Conservation (phyloP, 37 sponge, comb jelly and placozoan species). For the Spongilla lacustris region DNA sequence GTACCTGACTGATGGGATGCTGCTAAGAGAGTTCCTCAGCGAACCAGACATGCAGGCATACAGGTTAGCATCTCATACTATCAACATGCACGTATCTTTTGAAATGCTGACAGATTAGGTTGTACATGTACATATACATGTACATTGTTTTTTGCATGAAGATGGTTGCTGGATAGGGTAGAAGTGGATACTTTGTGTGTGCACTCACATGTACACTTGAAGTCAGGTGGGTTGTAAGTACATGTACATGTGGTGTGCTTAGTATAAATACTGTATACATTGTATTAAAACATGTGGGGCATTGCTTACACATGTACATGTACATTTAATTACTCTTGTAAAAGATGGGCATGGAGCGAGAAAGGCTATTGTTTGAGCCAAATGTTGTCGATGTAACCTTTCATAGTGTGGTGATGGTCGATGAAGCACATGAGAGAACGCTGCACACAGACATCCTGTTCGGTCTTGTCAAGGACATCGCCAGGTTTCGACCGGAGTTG, state of each 20-base stretch:
- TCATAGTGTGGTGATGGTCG: constrained; percentile 92
- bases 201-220: too few relatives aligned
- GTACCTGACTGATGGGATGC: constrained; percentile 99
- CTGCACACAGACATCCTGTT: constrained; percentile 98
- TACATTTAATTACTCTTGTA: not conserved
- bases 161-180: too few relatives aligned
- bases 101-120: too few relatives aligned
- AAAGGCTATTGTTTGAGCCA: not conserved
- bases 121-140: too few relatives aligned
- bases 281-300: too few relatives aligned
- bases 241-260: not conserved
- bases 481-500: constrained; percentile 92
- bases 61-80: too few relatives aligned
- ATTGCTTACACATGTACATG: not conserved
- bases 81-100: too few relatives aligned
- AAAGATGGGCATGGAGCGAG: not conserved
- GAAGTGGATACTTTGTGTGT: too few relatives aligned
- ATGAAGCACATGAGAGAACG: constrained; percentile 99
- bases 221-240: too few relatives aligned
- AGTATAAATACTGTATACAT: not conserved
- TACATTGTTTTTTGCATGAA: too few relatives aligned
- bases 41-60: constrained; percentile 88
- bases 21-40: constrained; percentile 97
- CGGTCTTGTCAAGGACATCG: constrained; percentile 98
- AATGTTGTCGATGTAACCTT: constrained; percentile 1